phyloP scores from a whole-genome alignment of 2,113 vertebrate genomes.

The Mustelus asterias region DNA sequence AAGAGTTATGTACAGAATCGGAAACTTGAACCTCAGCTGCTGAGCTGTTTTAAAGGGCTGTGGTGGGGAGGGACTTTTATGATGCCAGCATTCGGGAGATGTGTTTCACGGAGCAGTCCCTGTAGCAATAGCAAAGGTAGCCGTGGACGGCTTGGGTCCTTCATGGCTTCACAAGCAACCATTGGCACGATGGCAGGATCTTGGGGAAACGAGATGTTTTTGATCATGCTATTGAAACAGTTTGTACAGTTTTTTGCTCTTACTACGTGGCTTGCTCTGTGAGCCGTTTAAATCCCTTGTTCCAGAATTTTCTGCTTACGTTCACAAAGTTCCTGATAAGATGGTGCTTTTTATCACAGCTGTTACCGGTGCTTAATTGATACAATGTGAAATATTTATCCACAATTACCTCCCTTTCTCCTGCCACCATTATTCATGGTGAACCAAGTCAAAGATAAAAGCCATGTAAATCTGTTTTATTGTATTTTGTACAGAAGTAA shows the following conservation, averaged over 20 bases:
- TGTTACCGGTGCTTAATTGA: neutral
- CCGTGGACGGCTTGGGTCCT: neutral
- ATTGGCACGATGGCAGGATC: neutral
- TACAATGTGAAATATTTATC: neutral
- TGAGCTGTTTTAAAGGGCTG: neutral
- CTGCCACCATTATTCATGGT: neutral
- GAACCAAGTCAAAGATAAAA: neutral
- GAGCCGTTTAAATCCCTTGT: neutral
- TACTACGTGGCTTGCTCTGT: neutral
- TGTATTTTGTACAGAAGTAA: slow-evolving; percentile 38
- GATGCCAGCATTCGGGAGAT: neutral
- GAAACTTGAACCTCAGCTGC: neutral
- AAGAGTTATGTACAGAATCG: neutral
- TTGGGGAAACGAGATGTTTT: neutral
- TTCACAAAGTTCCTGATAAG: neutral
- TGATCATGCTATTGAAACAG: neutral
- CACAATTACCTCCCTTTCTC: neutral
- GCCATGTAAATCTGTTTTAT: slow-evolving; percentile 16
- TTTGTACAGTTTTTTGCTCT: neutral
- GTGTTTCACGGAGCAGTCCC: neutral
- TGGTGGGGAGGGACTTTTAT: neutral
- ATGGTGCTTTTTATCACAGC: neutral
- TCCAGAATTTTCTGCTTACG: neutral
- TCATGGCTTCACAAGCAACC: neutral
- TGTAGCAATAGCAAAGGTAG: neutral